Base-by-base conservation (phyloP, 2,888 invertebrate genomes). In the Drosophila tripunctata region DNA sequence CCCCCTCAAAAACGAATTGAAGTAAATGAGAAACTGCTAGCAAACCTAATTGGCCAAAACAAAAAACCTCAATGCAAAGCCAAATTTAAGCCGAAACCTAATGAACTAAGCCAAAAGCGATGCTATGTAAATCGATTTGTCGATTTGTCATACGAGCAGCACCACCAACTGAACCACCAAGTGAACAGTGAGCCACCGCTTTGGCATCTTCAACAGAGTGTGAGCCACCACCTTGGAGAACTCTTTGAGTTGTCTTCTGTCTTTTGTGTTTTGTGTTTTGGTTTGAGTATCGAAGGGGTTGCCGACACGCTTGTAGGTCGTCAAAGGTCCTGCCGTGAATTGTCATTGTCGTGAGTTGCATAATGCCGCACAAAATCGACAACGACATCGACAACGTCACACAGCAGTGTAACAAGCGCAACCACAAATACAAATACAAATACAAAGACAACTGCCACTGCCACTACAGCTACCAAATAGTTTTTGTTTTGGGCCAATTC, bases 311-410 rank as follows among this genome's bases (percentile, higher is more conserved):
- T 86, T 84, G 82, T 85, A 85, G 84, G 84, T 84, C 84, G 87
- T 72, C 80, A 84, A 87, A 84, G 84, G 84, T 84, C 84, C 84
- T 84, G 87, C 84, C 84, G 84, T 84, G 84, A 84, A 84, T 84
- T 84, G 84, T 84, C 84, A 84, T 84, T 84, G 87, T 84, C 84
- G 84, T 84, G 84, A 84, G 87, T 84, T 84, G 87, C 87, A 87
- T 84, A 84, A 81, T 78, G 87, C 82, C 82, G 84, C 79, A 81
- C 75, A 79, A 78, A 83, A 83, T 85, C 82, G 85, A 82, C 81
- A 81, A 35, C 66, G 50, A 57, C 65, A 75, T 61, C 60, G 35
- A 57, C 65, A 75, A 58, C 60, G 35, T 51, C 45, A 35, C 51
- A 36, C 45, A 27, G 35, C 52, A 19, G 51, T 43, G 43, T 19